A percentile compares a stretch with the other conserved stretches of the same genome.
phyloP scores from a whole-genome alignment of 2,113 vertebrate species.

The Pycnonotus jocosus region DNA sequence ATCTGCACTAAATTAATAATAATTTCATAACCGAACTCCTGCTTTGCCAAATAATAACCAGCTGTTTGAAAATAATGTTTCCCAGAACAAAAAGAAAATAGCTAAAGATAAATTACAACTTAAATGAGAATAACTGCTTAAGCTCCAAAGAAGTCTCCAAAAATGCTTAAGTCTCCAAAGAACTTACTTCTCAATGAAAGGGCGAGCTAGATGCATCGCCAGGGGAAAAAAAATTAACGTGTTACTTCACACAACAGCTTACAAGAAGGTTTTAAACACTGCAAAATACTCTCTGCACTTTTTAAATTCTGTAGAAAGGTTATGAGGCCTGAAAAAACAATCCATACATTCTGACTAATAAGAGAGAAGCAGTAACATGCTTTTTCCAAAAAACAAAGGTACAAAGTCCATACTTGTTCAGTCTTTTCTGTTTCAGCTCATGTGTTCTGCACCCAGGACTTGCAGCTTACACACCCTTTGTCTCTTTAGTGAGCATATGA shows the following conservation, averaged over 20 bases:
- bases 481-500: accelerated
- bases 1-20: background rate
- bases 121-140: background rate
- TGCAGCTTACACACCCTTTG: background rate
- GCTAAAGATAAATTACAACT: background rate
- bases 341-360: background rate
- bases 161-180: background rate
- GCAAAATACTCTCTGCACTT: background rate
- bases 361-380: background rate
- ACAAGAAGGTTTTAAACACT: background rate
- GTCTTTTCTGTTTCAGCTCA: background rate
- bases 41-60: background rate
- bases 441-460: background rate
- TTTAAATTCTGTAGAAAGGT: background rate
- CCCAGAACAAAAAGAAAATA: background rate
- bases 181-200: background rate
- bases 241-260: background rate
- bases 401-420: background rate
- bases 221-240: background rate
- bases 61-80: background rate
- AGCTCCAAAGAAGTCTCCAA: too few relatives aligned
- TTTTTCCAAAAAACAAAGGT: background rate
- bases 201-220: background rate
- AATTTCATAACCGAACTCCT: constrained; percentile 1
- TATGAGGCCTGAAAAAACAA: background rate